Base-by-base conservation (phyloP, 1,140 invertebrate species). In the Drosophila santomea region DNA sequence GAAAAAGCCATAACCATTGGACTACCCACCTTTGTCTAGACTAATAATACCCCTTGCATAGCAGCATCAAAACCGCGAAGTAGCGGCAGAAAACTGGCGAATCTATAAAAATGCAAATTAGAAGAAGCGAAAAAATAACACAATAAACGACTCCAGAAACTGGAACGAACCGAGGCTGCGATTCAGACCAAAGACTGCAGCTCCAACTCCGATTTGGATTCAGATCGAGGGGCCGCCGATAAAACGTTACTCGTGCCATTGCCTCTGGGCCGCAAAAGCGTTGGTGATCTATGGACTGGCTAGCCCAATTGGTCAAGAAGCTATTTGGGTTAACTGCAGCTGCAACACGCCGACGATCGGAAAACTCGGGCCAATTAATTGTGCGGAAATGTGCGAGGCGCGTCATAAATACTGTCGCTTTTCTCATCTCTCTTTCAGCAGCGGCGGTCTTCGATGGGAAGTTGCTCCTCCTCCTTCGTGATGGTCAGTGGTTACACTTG, bases 281-380 rank as follows among this genome's bases (percentile, higher is more conserved):
- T 50, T 55, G 23, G 56, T 77, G 73, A 76, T 61, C 61, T 61
- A 62, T 60, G 50, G 44, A 61, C 50, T 72, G 77, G 51, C 57
- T 48, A 39, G 74, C 74, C 69, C 74, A 66, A 75, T 64, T 75
- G 83, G 66, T 52, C 59, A 35, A 78, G 64, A 72, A 57, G 83
- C 79, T 69, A 86, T 83, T 86, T 86, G 80, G 83, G 83, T 88
- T 86, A 86, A 86, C 85, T 89, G 83, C 73, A 55, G 69, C 59
- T 68, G 68, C 67, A 73, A 82, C 79, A 74, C 83, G 64, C 67
- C 20, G 51, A 11, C 59, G 74, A 55, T 74, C 35, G 47, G 20
- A 11, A 45, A 54, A 38, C 63, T 36, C 10, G 8, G 25, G 64
- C 56, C 84, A 86, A 86, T 83, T 83, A 81, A 83, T 79, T 71